Evolutionary conservation across 2,797 vertebrate genomes (phyloP), one percentile per base, ranked within the genome.

Genomic region (Myotis findleyi): DNA sequence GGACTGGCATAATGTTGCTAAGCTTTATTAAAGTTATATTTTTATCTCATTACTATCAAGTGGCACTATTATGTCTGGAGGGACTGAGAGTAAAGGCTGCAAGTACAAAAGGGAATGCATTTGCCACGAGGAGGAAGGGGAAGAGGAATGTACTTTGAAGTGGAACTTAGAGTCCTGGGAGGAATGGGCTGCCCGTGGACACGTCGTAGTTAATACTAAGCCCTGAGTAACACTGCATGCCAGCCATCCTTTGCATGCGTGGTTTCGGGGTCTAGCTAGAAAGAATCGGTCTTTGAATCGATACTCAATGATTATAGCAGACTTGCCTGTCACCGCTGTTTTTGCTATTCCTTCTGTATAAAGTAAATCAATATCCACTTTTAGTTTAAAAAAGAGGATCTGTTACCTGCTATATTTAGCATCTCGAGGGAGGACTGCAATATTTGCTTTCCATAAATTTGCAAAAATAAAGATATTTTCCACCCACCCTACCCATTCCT

Each of bases 381-480:
- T 89, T 94, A 75, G 64, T 73, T 96, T 93, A 86, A 53, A 96
- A 97, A 95, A 62, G 90, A 92, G 38, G 16, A 92, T 95, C 69
- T 95, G 76, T 95, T 93, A 68, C 87, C 51, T 84, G 71, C 77
- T 97, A 96, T 97, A 96, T 95, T 96, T 97, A 97, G 91, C 33
- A 75, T 87, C 10, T 30, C 0, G 5, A 90, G 82, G 85, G 92
- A 96, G 69, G 94, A 75, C 88, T 85, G 66, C 71, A 94, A 87
- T 97, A 96, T 97, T 97, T 97, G 36, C 96, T 97, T 95, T 97
- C 91, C 96, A 97, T 95, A 97, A 96, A 96, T 96, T 97, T 94
- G 55, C 33, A 85, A 87, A 92, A 95, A 96, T 25, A 89, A 95
- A 93, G 73, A 36, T 82, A 86, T 64, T 97, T 97, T 96, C 91